Percentiles rank a stretch among this genome's conserved stretches.
Conservation (phyloP, 2,113 vertebrate genomes). For the Stictonetta naevosa region DNA sequence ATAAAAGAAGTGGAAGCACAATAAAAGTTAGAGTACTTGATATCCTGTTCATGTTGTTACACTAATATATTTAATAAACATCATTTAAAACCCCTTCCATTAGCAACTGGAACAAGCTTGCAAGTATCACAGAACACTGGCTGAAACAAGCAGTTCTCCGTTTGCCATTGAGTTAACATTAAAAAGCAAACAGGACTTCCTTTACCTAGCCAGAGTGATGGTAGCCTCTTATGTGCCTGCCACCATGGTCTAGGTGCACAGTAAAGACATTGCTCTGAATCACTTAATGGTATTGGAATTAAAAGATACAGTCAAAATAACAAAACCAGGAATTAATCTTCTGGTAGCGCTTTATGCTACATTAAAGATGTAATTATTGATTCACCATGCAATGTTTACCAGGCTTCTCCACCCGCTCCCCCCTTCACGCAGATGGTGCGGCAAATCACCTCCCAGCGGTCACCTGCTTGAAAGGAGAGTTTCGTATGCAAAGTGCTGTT, state of each 20-base stretch:
- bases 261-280: conserved; percentile 52
- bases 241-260: not conserved
- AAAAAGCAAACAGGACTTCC: conserved; percentile 26
- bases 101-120: not conserved
- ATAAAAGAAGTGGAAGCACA: not conserved
- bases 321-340: conserved; percentile 59
- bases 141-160: not conserved
- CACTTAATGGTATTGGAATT: conserved; percentile 54
- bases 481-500: conserved; percentile 66
- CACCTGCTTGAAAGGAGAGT: conserved; percentile 61
- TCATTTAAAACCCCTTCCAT: conserved; percentile 36
- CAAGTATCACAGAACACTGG: not conserved
- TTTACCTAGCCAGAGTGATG: not conserved
- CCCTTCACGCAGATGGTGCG: conserved; percentile 34
- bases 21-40: not conserved
- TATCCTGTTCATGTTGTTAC: not conserved
- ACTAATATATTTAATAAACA: not conserved
- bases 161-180: conserved; percentile 1
- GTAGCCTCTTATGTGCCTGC: conserved; percentile 14
- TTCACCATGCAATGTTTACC: conserved; percentile 62
- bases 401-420: not conserved
- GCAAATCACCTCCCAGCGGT: conserved; percentile 57
- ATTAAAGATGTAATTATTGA: conserved; percentile 68
- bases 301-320: conserved; percentile 61
- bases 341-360: conserved; percentile 48